Percentiles rank a stretch among this genome's conserved stretches.
These are phyloP conservation scores for Crenuchus spilurus DNA, from an alignment of 2,797 vertebrate genomes.

Conservation along the genomic window DNA sequence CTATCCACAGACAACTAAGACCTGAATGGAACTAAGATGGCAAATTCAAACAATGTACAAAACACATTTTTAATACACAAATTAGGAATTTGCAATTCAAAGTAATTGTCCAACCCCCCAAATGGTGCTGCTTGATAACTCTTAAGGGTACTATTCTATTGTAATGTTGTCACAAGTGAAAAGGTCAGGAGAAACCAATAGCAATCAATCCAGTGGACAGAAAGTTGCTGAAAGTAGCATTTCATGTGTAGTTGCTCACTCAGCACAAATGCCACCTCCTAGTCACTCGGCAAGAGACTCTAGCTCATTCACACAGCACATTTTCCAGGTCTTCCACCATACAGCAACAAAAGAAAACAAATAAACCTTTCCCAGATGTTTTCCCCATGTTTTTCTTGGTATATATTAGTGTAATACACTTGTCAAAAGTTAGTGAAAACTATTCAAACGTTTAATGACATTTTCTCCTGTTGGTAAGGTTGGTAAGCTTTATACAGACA, in stretches of 20 bases:
- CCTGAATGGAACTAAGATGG: neutral
- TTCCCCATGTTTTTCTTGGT: neutral
- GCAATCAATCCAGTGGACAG: neutral
- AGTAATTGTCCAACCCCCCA: too few species aligned
- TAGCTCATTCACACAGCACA: neutral
- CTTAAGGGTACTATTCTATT: neutral
- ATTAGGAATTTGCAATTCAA: too few species aligned
- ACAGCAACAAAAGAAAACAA: neutral
- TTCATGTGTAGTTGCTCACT: constrained; percentile 2
- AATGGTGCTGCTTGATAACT: neutral
- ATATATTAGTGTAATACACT: too few species aligned
- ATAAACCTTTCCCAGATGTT: neutral
- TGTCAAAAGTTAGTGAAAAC: too few species aligned
- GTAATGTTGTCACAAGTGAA: neutral
- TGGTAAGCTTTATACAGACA: too few species aligned
- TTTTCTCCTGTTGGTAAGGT: too few species aligned
- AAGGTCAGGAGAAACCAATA: neutral
- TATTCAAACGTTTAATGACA: too few species aligned
- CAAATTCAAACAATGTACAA: neutral
- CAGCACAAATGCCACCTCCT: constrained; percentile 8
- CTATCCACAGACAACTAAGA: neutral
- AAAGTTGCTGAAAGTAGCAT: neutral
- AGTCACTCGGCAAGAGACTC: neutral
- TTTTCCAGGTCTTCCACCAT: neutral
- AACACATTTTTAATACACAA: neutral